These are phyloP conservation scores for Tenrec ecaudatus DNA, from an alignment of 2,113 vertebrate species.

Conservation along the genomic window DNA sequence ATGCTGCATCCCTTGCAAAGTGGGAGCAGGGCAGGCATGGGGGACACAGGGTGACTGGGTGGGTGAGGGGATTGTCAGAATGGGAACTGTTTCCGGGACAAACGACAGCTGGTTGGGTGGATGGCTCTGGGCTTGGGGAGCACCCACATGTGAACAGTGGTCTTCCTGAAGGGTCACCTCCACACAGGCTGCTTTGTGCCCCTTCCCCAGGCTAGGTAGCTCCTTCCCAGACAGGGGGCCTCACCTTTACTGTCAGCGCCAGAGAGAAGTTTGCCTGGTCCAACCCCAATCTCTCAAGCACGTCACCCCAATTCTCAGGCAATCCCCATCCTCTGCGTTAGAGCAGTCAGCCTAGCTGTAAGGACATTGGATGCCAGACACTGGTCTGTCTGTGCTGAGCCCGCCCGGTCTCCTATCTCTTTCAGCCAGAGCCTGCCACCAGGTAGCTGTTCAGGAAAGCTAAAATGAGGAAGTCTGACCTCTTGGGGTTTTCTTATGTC, in stretches of 20 bases:
- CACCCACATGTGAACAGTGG: background rate
- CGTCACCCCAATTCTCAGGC: background rate
- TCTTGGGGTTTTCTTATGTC: background rate
- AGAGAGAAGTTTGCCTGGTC: background rate
- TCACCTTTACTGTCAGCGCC: background rate
- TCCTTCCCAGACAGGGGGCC: background rate
- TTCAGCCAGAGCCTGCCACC: background rate
- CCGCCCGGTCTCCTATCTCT: background rate
- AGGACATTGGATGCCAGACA: accelerated
- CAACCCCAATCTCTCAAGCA: background rate
- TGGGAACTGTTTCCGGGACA: background rate
- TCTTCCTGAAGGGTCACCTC: background rate
- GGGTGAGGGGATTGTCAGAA: background rate
- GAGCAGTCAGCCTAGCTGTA: background rate
- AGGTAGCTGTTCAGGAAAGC: background rate
- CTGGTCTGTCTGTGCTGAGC: background rate
- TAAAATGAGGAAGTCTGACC: background rate
- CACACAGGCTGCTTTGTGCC: accelerated
- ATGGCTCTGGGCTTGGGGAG: accelerated
- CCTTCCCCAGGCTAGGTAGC: background rate
- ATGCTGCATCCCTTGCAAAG: background rate
- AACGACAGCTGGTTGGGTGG: background rate
- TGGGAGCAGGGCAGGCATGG: background rate
- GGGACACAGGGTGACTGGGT: background rate
- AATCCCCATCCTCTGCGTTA: background rate